These are phyloP conservation scores for Ditylenchus weischeri DNA, from an alignment of 2,888 invertebrate species.

Conservation along the genomic window DNA sequence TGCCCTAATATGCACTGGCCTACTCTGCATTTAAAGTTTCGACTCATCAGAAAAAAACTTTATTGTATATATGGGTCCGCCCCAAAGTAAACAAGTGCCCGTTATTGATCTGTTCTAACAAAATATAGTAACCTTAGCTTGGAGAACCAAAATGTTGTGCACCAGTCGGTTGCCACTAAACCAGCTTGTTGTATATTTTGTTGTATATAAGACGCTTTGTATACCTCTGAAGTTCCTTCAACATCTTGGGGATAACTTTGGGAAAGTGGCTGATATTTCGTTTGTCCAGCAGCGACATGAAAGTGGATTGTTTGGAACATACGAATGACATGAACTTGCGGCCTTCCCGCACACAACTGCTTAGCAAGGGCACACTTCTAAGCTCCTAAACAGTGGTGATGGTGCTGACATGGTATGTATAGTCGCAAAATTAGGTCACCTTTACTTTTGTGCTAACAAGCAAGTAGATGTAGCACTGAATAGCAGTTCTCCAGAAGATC, in stretches of 20 bases:
- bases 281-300: slow-evolving; percentile 5
- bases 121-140: no score
- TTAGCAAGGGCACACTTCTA: background rate
- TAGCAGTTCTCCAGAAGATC: background rate
- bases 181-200: no score
- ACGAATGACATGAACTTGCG: background rate
- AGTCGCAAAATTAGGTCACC: background rate
- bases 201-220: no score
- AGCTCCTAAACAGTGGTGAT: background rate
- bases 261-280: background rate
- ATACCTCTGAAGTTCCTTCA: no score
- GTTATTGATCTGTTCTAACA: no score
- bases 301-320: background rate
- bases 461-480: background rate
- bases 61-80: no score
- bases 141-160: no score
- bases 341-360: background rate
- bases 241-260: background rate
- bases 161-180: no score
- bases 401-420: background rate
- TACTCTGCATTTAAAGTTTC: no score
- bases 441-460: background rate
- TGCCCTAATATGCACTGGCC: no score
- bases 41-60: no score
- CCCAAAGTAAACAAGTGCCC: no score